Evolutionary conservation across 64 coral and sea anemone genomes (phyloP).

Genomic region (Acropora tenuis): DNA sequence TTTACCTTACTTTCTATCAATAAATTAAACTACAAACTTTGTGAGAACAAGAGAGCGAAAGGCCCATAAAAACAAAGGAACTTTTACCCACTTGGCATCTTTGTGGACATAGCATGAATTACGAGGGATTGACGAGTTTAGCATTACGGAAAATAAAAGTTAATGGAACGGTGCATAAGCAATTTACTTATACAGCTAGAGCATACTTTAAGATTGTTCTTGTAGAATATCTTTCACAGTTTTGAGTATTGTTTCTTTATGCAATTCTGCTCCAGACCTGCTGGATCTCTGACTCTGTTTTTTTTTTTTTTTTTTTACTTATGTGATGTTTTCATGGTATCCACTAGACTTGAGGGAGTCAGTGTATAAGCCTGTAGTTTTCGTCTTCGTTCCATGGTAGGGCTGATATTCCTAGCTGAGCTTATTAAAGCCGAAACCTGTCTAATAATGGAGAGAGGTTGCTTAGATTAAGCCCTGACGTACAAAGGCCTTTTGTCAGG

Average conservation of each 20-base stretch:
- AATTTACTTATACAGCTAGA: no score
- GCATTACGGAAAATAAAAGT: no score
- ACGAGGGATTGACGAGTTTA: no score
- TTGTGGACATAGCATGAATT: no score
- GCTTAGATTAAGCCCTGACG: background rate
- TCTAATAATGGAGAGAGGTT: constrained; percentile 18
- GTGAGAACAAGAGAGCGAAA: no score
- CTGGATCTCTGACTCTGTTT: background rate
- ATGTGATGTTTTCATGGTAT: background rate
- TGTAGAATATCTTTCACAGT: no score
- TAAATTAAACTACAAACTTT: no score
- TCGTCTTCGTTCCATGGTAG: background rate
- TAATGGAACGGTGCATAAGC: no score
- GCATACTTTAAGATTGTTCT: no score
- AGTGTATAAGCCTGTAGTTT: background rate
- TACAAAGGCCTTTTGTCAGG: background rate
- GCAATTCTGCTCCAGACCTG: background rate
- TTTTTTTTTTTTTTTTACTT: background rate
- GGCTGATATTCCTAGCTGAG: background rate
- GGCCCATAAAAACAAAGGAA: no score
- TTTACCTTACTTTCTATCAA: no score
- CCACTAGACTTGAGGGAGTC: constrained; percentile 6
- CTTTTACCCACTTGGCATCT: no score
- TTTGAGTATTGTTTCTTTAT: background rate
- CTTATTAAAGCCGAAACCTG: background rate